phyloP scores from a whole-genome alignment of 2,888 invertebrate genomes.

The Perithous albicinctus region DNA sequence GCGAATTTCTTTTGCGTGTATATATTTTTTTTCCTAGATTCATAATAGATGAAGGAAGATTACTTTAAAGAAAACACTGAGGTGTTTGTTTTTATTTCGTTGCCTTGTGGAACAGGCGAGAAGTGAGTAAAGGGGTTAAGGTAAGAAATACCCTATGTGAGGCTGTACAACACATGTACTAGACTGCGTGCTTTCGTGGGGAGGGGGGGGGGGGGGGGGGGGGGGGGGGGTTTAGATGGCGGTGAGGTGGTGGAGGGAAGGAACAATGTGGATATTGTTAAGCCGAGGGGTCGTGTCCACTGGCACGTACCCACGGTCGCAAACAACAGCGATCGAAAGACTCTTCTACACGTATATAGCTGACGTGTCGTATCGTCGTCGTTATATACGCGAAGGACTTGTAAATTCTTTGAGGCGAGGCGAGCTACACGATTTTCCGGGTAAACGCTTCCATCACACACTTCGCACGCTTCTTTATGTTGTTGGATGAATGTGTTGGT shows the following conservation, averaged over 20 bases:
- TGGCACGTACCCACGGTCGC: constrained; percentile 72
- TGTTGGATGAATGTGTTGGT: constrained; percentile 31
- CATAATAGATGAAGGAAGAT: too few relatives aligned
- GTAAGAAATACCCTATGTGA: constrained; percentile 33
- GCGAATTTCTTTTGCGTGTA: too few relatives aligned
- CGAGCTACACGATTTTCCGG: constrained; percentile 70
- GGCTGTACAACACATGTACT: constrained; percentile 45
- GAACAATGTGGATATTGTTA: constrained; percentile 67
- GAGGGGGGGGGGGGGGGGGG: too few relatives aligned
- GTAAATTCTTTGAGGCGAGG: constrained; percentile 69
- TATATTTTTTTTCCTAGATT: too few relatives aligned
- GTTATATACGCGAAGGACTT: constrained; percentile 59
- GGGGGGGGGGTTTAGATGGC: constrained; percentile 22
- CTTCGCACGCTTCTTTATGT: constrained; percentile 56
- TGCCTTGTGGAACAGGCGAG: background rate
- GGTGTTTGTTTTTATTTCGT: constrained; percentile 6
- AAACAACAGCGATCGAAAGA: constrained; percentile 61
- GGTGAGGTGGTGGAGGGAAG: constrained; percentile 25
- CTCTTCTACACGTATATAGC: constrained; percentile 42
- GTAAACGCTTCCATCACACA: constrained; percentile 65
- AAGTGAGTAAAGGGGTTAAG: background rate
- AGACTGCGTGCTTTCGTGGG: constrained; percentile 53
- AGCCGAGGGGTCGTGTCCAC: constrained; percentile 73
- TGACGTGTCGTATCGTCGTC: constrained; percentile 43
- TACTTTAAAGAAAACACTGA: too few relatives aligned